Evolutionary conservation across 2,113 vertebrate genomes (phyloP), one percentile per base, ranked within the genome.

Genomic region (Leptobrachium leishanense): DNA sequence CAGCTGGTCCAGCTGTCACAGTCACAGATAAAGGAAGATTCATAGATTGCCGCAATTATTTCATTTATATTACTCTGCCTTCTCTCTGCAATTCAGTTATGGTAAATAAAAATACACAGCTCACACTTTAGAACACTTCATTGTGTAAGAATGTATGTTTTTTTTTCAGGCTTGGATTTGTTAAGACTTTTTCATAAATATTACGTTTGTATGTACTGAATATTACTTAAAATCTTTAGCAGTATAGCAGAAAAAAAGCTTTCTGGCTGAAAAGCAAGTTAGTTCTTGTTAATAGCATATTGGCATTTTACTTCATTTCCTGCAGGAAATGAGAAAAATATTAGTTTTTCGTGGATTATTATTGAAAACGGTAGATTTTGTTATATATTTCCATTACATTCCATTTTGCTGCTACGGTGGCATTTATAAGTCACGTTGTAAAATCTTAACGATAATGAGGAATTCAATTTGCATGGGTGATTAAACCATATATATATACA

Each of bases 251-350:
- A 68, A 69, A 81, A 80, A 81, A 63, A 62, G 78, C 46, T 81
- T 80, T 74, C 78, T 81, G 77, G 77, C 77, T 79, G 70, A 74
- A 79, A 79, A 73, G 74, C 77, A 81, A 74, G 71, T 74, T 81
- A 68, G 72, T 63, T 81, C 71, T 74, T 81, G 71, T 81, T 81
- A 81, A 81, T 74, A 81, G 71, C 74, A 65, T 74, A 81, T 81
- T 81, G 72, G 78, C 66, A 81, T 81, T 81, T 81, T 63, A 43
- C 64, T 81, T 81, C 50, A 81, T 81, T 81, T 81, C 78, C 78
- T 81, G 72, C 78, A 81, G 78, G 78, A 81, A 81, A 81, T 81
- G 71, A 81, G 74, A 31, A 81, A 81, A 81, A 81, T 74, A 81
- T 74, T 62, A 74, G 78, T 81, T 81, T 81, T 81, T 81, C 20